Percentiles rank a stretch among this genome's conserved stretches.
Conservation (phyloP, 2,888 invertebrate genomes). For the Parasteatoda lunata region DNA sequence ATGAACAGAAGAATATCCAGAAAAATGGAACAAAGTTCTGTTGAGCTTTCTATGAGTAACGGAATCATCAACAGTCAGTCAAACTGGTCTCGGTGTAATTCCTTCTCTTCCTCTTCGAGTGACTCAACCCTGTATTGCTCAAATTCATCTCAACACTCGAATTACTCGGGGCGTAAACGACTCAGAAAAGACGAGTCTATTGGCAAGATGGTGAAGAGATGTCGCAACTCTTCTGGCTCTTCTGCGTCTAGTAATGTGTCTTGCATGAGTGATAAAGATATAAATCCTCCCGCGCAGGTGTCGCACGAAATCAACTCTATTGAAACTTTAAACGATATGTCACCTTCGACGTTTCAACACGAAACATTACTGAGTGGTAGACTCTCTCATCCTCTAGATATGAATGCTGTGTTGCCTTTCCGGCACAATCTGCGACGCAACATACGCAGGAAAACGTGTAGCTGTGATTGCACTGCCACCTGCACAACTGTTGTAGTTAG, state of each 20-base stretch:
- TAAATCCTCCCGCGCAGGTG: background rate
- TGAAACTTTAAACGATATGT: background rate
- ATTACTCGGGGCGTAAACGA: background rate
- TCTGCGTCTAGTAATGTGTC: constrained; percentile 46
- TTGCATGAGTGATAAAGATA: constrained; percentile 38
- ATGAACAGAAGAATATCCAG: background rate
- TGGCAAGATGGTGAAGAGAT: background rate
- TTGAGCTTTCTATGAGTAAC: constrained; percentile 1
- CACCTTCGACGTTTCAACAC: constrained; percentile 8
- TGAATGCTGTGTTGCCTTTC: constrained; percentile 8
- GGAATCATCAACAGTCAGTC: constrained; percentile 4
- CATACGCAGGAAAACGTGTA: constrained; percentile 36
- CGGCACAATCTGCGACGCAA: constrained; percentile 32
- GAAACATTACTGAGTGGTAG: constrained; percentile 4
- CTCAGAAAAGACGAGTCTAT: background rate
- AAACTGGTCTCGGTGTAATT: constrained; percentile 28
- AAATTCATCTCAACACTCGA: constrained; percentile 1
- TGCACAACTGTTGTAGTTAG: constrained; percentile 15
- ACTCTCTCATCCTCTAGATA: background rate
- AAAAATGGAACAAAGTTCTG: no score
- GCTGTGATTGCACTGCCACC: constrained; percentile 40
- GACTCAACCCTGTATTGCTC: constrained; percentile 27
- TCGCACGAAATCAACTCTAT: constrained; percentile 18
- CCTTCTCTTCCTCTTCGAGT: constrained; percentile 47
- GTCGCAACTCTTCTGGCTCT: constrained; percentile 50